Evolutionary conservation across 2,888 invertebrate species (phyloP).

Genomic region (Pyrocoelia pectoralis): DNA sequence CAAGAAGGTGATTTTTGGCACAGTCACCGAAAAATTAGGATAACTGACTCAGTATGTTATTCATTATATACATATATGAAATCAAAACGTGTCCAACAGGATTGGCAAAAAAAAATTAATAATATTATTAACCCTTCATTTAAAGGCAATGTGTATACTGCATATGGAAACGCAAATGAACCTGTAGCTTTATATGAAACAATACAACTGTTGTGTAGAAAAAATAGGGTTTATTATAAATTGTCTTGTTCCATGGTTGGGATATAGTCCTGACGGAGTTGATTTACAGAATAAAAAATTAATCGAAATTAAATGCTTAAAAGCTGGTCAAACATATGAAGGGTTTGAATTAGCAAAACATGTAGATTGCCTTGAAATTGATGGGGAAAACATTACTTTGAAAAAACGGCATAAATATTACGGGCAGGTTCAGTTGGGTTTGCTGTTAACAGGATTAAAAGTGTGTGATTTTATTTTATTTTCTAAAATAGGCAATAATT

Average conservation of each 20-base stretch:
- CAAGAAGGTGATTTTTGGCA: too few species aligned
- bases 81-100: too few species aligned
- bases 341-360: not conserved
- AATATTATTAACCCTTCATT: too few species aligned
- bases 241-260: not conserved
- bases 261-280: constrained; percentile 4
- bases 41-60: too few species aligned
- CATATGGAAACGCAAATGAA: too few species aligned
- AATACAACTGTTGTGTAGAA: too few species aligned
- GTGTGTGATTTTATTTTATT: constrained; percentile 8
- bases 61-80: too few species aligned
- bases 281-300: constrained; percentile 8
- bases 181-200: too few species aligned
- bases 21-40: too few species aligned
- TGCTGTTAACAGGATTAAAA: not conserved
- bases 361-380: not conserved
- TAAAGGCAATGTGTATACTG: too few species aligned
- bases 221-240: constrained; percentile 1
- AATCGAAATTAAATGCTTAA: constrained; percentile 4
- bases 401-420: constrained; percentile 4
- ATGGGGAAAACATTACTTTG: constrained; percentile 4
- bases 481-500: not conserved
- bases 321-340: not conserved
- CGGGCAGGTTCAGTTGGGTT: constrained; percentile 16
- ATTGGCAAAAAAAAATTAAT: too few species aligned